Conservation (phyloP, 2,888 invertebrate genomes). For the Oxycera nigricornis region DNA sequence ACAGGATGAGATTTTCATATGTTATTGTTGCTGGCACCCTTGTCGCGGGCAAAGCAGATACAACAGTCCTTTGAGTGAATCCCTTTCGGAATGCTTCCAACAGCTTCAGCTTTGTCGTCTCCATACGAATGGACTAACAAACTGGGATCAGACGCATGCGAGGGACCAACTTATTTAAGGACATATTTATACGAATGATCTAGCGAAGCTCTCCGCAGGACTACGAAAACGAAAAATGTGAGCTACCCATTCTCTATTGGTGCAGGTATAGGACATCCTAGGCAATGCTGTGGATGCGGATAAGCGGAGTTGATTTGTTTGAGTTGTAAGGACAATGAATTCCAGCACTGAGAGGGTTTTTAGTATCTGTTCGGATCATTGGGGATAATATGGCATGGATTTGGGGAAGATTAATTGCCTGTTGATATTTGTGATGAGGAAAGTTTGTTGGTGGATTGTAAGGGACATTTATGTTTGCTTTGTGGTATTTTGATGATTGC, state of each 20-base stretch:
- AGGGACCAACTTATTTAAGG: slow-evolving; percentile 32
- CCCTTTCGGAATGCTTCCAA: neutral
- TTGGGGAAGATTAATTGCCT: slow-evolving; percentile 27
- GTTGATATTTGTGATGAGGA: slow-evolving; percentile 27
- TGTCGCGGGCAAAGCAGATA: neutral
- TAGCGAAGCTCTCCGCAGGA: neutral
- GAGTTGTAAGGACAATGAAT: slow-evolving; percentile 27
- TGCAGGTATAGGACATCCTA: slow-evolving; percentile 6
- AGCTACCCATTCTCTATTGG: no score
- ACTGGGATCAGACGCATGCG: neutral
- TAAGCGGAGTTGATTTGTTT: slow-evolving; percentile 34
- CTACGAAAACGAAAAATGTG: neutral
- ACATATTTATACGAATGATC: slow-evolving; percentile 23
- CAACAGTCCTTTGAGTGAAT: neutral
- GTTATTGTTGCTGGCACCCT: slow-evolving; percentile 25
- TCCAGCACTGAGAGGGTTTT: slow-evolving; percentile 9
- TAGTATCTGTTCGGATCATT: slow-evolving; percentile 32
- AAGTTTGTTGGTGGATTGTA: slow-evolving; percentile 5
- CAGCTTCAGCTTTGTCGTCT: neutral
- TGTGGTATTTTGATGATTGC: neutral
- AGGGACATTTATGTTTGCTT: neutral
- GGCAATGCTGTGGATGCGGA: slow-evolving; percentile 22
- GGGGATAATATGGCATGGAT: slow-evolving; percentile 26
- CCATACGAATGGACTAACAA: slow-evolving; percentile 1
- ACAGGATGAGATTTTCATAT: slow-evolving; percentile 36